phyloP scores from a whole-genome alignment of 2,113 vertebrate species.

The Rhegmatorhina hoffmannsi region DNA sequence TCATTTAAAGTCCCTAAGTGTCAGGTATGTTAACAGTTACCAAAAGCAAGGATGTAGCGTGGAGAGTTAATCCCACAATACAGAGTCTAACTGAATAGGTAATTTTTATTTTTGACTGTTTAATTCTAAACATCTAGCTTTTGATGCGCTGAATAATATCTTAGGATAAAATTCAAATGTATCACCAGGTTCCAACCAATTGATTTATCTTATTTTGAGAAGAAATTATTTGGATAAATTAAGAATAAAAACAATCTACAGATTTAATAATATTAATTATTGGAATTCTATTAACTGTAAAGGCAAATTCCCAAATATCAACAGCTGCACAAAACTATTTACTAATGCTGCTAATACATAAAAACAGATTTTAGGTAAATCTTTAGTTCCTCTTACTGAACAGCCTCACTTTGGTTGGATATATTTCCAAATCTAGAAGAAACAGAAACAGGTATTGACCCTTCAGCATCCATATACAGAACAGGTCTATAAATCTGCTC shows the following conservation, averaged over 20 bases:
- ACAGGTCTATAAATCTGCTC: background rate
- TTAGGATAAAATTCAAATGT: background rate
- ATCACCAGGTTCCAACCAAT: background rate
- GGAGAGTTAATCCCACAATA: background rate
- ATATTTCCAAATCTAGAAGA: background rate
- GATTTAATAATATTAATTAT: background rate
- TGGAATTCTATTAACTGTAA: background rate
- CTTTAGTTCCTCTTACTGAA: background rate
- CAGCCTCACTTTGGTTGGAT: background rate
- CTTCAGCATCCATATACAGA: background rate
- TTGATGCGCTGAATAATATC: background rate
- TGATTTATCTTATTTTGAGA: background rate
- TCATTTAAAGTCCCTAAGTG: background rate
- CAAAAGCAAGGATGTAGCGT: background rate
- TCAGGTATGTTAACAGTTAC: background rate
- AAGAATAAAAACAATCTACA: background rate
- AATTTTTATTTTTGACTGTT: background rate
- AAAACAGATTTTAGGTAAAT: background rate
- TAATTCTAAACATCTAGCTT: background rate
- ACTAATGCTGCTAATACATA: background rate
- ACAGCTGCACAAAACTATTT: background rate
- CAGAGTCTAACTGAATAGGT: background rate
- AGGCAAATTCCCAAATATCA: background rate
- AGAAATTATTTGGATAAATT: background rate
- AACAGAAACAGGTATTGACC: background rate